These are phyloP conservation scores for Neria commutata DNA, from an alignment of 2,888 invertebrate species.

Conservation along the genomic window DNA sequence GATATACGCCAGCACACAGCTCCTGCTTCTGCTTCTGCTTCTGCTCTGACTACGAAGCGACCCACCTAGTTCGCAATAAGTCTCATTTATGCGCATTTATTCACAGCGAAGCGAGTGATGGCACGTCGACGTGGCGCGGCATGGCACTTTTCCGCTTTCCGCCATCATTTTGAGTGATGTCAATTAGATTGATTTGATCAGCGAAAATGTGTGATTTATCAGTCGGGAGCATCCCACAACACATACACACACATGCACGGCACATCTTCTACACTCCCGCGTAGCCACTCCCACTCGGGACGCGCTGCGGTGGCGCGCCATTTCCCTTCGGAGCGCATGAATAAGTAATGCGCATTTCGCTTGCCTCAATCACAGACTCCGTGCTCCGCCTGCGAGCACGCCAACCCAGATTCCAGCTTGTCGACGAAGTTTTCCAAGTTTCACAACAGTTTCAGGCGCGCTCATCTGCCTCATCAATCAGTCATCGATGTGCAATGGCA, in stretches of 20 bases:
- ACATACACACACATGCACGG: neutral
- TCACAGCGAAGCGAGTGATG: conserved; percentile 37
- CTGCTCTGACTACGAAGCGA: neutral
- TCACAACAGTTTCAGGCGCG: conserved; percentile 25
- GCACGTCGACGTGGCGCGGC: conserved; percentile 12
- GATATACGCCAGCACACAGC: conserved; percentile 39
- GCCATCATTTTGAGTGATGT: conserved; percentile 62
- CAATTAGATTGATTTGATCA: conserved; percentile 63
- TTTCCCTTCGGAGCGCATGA: conserved; percentile 39
- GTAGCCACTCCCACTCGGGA: neutral
- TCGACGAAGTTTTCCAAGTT: conserved; percentile 6
- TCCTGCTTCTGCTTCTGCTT: neutral
- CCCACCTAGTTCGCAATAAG: neutral
- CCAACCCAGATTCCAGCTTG: conserved; percentile 24
- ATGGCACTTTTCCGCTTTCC: conserved; percentile 51
- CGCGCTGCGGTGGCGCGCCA: neutral
- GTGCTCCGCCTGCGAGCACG: conserved; percentile 22
- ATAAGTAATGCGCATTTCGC: conserved; percentile 46
- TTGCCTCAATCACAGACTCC: conserved; percentile 16
- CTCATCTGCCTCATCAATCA: conserved; percentile 49
- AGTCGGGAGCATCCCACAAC: conserved; percentile 42
- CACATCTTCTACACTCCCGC: neutral
- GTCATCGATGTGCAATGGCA: conserved; percentile 44
- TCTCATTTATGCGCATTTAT: conserved; percentile 49
- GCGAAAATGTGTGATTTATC: conserved; percentile 60